Conservation (phyloP, 2,888 invertebrate genomes). For the Pterobdella sp. region DNA sequence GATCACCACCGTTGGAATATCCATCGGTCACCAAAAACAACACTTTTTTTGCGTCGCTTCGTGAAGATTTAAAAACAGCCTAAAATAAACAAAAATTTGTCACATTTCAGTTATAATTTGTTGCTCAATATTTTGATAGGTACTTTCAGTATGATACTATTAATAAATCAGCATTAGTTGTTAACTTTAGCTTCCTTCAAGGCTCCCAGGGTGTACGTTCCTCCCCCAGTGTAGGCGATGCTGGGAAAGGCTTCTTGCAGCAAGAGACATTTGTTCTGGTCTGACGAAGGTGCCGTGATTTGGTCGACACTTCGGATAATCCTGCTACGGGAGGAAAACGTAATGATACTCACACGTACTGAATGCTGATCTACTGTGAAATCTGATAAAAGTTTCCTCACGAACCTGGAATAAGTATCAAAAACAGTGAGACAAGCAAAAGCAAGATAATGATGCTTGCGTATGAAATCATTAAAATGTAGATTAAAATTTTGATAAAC, state of each 20-base stretch:
- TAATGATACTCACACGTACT: conserved; percentile 61
- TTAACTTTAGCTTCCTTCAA: conserved; percentile 60
- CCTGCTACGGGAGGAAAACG: conserved; percentile 60
- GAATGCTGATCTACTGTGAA: conserved; percentile 61
- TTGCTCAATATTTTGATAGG: neutral
- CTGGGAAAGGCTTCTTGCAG: conserved; percentile 59
- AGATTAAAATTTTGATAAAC: conserved; percentile 25
- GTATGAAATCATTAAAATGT: neutral
- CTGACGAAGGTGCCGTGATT: conserved; percentile 46
- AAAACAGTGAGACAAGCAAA: too few species aligned
- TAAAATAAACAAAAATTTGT: conserved; percentile 34
- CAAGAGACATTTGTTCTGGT: conserved; percentile 61
- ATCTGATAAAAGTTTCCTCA: conserved; percentile 58
- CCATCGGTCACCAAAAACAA: conserved; percentile 66
- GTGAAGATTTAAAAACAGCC: conserved; percentile 45
- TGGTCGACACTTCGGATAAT: conserved; percentile 59
- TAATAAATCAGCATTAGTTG: neutral
- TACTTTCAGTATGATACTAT: neutral
- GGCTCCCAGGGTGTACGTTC: conserved; percentile 65
- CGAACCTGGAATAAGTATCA: conserved; percentile 50
- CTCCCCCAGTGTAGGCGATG: conserved; percentile 61
- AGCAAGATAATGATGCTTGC: neutral
- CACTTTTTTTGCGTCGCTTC: conserved; percentile 55
- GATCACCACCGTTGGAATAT: conserved; percentile 63
- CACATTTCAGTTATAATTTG: neutral